These are phyloP conservation scores for Propithecus perrieri DNA, from an alignment of 2,797 vertebrate species.

Conservation along the genomic window DNA sequence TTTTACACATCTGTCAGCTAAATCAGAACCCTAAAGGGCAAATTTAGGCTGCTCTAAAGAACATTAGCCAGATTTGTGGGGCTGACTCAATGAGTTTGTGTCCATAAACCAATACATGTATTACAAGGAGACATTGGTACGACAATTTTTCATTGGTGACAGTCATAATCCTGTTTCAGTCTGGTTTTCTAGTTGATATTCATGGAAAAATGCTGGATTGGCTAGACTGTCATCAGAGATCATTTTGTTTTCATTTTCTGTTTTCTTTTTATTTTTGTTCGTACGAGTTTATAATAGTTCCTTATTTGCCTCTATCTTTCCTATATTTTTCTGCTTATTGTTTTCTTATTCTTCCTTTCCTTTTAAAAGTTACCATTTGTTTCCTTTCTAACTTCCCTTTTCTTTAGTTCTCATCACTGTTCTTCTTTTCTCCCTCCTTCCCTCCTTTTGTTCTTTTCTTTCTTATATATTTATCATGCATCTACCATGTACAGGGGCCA, in stretches of 20 bases:
- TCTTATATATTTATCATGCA: not conserved
- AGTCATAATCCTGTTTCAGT: constrained; percentile 57
- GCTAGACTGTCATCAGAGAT: not conserved
- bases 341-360: not conserved
- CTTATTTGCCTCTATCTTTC: not conserved
- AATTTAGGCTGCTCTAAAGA: constrained; percentile 21
- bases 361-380: not conserved
- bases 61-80: constrained; percentile 58
- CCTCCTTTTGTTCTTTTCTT: not conserved
- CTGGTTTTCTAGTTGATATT: constrained; percentile 65
- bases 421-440: not conserved
- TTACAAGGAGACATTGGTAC: constrained; percentile 3
- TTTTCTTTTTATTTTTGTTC: constrained; percentile 28
- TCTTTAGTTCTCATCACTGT: not conserved
- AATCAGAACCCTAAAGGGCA: constrained; percentile 53
- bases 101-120: constrained; percentile 8
- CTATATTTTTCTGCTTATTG: not conserved
- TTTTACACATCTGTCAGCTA: constrained; percentile 69
- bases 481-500: not conserved
- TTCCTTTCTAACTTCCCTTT: not conserved
- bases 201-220: constrained; percentile 45
- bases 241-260: constrained; percentile 41
- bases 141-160: constrained; percentile 54
- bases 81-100: constrained; percentile 60
- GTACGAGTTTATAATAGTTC: not conserved